Evolutionary conservation across 2,797 vertebrate species (phyloP).

Genomic region (Coluber constrictor): DNA sequence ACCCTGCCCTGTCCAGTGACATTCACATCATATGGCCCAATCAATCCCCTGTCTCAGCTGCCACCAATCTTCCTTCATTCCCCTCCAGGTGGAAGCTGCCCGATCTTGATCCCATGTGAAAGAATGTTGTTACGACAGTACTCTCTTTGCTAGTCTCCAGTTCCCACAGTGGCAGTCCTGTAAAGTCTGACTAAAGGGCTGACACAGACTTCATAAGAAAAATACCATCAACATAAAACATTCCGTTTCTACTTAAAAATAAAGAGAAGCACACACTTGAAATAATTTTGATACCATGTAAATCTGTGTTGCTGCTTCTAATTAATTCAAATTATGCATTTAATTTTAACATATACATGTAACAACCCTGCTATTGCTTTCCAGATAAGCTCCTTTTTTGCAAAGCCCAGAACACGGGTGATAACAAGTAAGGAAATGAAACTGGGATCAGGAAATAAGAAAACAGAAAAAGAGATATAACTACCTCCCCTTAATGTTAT

Average conservation of each 20-base stretch:
- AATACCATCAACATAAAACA: neutral
- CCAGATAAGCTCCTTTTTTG: neutral
- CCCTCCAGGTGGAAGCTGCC: too few relatives aligned
- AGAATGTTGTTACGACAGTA: too few relatives aligned
- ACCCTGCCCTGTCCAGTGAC: too few relatives aligned
- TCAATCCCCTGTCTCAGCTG: too few relatives aligned
- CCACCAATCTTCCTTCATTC: too few relatives aligned
- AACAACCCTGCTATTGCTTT: neutral
- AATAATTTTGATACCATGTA: neutral
- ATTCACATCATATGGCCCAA: too few relatives aligned
- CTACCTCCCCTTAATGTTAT: neutral
- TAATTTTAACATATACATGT: neutral
- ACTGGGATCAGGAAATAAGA: neutral
- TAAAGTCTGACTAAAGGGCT: too few relatives aligned
- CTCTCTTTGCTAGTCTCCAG: too few relatives aligned
- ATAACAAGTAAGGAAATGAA: neutral
- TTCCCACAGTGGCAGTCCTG: too few relatives aligned
- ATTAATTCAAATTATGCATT: neutral
- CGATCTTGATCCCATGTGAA: too few relatives aligned
- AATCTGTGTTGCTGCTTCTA: neutral
- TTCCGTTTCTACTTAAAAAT: neutral
- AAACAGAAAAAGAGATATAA: neutral
- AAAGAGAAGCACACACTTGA: neutral
- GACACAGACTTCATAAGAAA: neutral
- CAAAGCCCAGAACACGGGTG: neutral